Evolutionary conservation across 2,888 invertebrate genomes (phyloP).

Genomic region (Synanthedon andrenaeformis): DNA sequence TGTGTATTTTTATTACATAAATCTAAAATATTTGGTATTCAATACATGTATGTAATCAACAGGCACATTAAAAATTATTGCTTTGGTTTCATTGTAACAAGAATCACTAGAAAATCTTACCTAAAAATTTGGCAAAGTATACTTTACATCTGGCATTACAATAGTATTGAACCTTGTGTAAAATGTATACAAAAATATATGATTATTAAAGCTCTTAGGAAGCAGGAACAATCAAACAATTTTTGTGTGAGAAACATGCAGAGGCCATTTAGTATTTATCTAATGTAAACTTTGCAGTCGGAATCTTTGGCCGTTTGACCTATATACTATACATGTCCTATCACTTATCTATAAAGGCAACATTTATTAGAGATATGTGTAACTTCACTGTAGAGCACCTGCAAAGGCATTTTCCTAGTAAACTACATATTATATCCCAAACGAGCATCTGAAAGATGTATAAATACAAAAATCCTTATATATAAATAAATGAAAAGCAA

Average conservation of each 20-base stretch:
- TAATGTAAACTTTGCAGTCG: constrained; percentile 50
- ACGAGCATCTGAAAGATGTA: constrained; percentile 50
- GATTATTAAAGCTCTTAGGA: constrained; percentile 45
- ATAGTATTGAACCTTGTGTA: constrained; percentile 19
- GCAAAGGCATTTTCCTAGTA: constrained; percentile 52
- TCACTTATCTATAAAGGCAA: constrained; percentile 69
- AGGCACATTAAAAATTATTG: constrained; percentile 41
- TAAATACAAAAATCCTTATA: constrained; percentile 40
- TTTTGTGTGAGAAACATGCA: constrained; percentile 33
- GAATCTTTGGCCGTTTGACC: constrained; percentile 56
- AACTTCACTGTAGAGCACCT: constrained; percentile 64
- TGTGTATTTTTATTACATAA: constrained; percentile 12
- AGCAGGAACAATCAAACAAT: constrained; percentile 42
- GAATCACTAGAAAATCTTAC: constrained; percentile 54
- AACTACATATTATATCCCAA: constrained; percentile 34
- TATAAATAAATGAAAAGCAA: constrained; percentile 47
- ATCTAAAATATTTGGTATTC: constrained; percentile 54
- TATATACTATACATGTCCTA: constrained; percentile 45
- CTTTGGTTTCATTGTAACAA: constrained; percentile 62
- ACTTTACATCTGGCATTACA: constrained; percentile 41
- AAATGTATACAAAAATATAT: constrained; percentile 51
- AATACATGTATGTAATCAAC: not conserved
- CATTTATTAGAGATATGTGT: constrained; percentile 65
- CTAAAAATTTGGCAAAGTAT: constrained; percentile 60
- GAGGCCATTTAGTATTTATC: constrained; percentile 48